Evolutionary conservation across 1,140 invertebrate genomes (phyloP).

Genomic region (Diachasma alloeum): DNA sequence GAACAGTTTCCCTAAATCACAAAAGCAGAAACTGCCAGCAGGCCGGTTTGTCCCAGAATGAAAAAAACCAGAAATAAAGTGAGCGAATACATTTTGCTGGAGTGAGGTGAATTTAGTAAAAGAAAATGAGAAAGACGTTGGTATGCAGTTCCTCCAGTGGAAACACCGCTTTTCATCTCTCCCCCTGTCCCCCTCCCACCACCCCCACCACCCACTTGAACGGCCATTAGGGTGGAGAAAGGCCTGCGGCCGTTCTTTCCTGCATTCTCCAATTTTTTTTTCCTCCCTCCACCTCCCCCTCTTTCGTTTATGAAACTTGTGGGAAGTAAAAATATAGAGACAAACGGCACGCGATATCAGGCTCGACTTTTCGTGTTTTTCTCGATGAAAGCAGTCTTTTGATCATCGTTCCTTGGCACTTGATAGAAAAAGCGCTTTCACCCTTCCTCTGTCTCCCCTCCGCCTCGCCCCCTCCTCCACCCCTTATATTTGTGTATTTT

Average conservation of each 20-base stretch:
- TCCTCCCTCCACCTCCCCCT: not conserved
- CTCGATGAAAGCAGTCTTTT: slow-evolving; percentile 6
- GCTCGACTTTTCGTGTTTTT: not conserved
- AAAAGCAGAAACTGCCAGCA: too few species aligned
- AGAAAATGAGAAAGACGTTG: slow-evolving; percentile 10
- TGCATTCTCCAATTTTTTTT: not conserved
- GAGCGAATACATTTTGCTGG: not conserved
- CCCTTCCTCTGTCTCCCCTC: not conserved
- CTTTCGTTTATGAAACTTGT: not conserved
- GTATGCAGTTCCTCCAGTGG: slow-evolving; percentile 17
- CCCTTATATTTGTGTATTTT: not conserved
- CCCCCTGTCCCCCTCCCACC: too few species aligned
- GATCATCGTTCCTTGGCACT: not conserved
- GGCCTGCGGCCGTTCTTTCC: slow-evolving; percentile 5
- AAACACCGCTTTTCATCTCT: slow-evolving; percentile 5
- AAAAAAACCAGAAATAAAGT: not conserved
- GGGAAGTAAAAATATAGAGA: not conserved
- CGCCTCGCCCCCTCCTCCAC: not conserved
- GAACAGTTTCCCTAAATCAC: too few species aligned
- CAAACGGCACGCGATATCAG: slow-evolving; percentile 4
- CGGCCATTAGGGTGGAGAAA: slow-evolving; percentile 37
- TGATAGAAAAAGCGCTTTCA: not conserved
- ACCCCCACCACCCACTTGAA: slow-evolving; percentile 18
- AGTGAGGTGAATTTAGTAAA: not conserved
- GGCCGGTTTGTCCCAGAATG: not conserved